A percentile compares a stretch with the other conserved stretches of the same genome.
phyloP scores from a whole-genome alignment of 2,113 vertebrate genomes.

The Origma solitaria region DNA sequence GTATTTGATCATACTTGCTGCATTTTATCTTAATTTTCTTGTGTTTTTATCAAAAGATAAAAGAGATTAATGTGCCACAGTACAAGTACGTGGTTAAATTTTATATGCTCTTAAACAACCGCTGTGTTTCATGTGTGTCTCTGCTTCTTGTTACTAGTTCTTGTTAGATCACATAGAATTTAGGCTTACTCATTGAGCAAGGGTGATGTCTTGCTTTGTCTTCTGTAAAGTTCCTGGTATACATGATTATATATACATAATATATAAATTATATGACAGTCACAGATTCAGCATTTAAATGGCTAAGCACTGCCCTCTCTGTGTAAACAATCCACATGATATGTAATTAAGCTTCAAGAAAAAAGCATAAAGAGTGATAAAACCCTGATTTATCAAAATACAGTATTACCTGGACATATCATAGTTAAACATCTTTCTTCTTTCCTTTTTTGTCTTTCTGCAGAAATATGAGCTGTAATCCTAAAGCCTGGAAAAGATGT shows the following conservation, averaged over 20 bases:
- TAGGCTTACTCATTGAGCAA: neutral
- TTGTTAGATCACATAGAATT: neutral
- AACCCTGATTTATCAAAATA: neutral
- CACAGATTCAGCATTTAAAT: neutral
- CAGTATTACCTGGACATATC: neutral
- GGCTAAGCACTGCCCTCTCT: neutral
- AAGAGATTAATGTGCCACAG: neutral
- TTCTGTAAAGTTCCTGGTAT: neutral
- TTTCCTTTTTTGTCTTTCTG: neutral
- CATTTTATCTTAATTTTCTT: neutral
- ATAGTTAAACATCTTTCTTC: neutral
- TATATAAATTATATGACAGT: neutral
- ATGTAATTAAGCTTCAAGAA: neutral
- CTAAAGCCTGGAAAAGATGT: neutral
- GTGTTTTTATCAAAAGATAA: neutral
- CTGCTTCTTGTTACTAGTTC: neutral
- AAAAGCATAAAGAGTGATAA: neutral
- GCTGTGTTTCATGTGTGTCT: neutral
- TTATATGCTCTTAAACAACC: neutral
- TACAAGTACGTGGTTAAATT: neutral
- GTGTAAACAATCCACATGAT: neutral
- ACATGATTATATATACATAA: neutral
- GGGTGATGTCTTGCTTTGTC: neutral
- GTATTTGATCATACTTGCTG: neutral
- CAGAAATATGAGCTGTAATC: neutral